Evolutionary conservation across 2,797 vertebrate species (phyloP), one percentile per base, ranked within the genome.

Genomic region (Gymnopithys bicolor): DNA sequence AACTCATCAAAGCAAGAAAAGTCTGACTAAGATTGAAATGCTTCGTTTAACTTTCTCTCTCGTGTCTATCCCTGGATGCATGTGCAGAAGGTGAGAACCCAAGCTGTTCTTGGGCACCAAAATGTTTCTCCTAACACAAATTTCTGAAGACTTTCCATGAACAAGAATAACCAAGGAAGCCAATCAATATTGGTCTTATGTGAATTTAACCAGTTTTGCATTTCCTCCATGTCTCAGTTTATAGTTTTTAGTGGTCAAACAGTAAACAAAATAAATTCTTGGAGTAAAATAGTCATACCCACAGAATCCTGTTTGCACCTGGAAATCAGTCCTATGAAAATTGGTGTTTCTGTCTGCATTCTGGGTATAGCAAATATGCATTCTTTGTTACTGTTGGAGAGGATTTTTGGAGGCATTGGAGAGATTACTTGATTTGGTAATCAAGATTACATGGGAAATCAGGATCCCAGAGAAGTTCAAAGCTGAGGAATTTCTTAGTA

Each of bases 1-100:
- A 91, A 80, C 19, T 87, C 45, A 92, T 13, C 21, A 96, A 92
- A 64, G 67, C 39, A 74, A 94, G 66, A 82, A n/a, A 81, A 76
- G 74, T 84, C 53, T 68, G 90, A 48, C 45, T 67, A 87, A 60
- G 7, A 28, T 18, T n/a, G 64, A 89, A 91, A 83, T 22, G 30
- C 10, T 88, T 92, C 53, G 37, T 23, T 80, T 75, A 79, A 53
- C 12, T 46, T 89, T 62, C 30, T 84, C 28, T 86, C 39, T 75
- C 53, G 82, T 10, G 39, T 2, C 41, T 46, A 2, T 18, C 10
- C 14, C n/a, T 77, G 53, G 43, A 22, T 1, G 2, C 12, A 13
- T 11, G 41, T 17, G 19, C 32, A 73, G 58, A 51, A 76, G 32
- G 2, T 68, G n/a, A 79, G 30, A 81, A 62, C 18, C 28, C 24